These are phyloP conservation scores for Catajapyx aquilonaris DNA, from an alignment of 1,140 invertebrate species.

Conservation along the genomic window DNA sequence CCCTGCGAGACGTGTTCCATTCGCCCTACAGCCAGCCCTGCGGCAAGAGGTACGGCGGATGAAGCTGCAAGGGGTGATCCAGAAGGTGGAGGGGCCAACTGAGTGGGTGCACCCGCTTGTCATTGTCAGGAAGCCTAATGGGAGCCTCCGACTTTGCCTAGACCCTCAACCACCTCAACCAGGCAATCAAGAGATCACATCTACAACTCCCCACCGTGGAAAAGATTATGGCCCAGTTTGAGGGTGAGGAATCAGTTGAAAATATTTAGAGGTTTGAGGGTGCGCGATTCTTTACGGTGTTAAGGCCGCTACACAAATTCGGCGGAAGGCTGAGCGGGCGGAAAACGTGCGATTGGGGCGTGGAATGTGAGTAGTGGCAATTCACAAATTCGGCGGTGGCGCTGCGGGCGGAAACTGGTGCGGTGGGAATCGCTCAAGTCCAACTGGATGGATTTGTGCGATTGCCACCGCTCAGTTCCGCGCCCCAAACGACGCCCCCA, in stretches of 20 bases:
- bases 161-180: slow-evolving; percentile 14
- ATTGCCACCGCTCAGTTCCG: too few relatives aligned
- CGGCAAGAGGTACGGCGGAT: slow-evolving; percentile 12
- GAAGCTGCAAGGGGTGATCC: slow-evolving; percentile 10
- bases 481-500: too few relatives aligned
- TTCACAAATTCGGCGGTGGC: too few relatives aligned
- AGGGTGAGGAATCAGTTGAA: too few relatives aligned
- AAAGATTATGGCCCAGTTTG: not conserved
- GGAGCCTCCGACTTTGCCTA: slow-evolving; percentile 15
- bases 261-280: too few relatives aligned
- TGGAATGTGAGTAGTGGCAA: too few relatives aligned
- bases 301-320: too few relatives aligned
- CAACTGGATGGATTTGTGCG: too few relatives aligned
- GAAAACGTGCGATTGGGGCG: too few relatives aligned
- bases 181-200: not conserved
- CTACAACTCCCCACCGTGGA: not conserved
- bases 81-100: slow-evolving; percentile 15
- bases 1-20: not conserved
- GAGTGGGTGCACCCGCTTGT: slow-evolving; percentile 15
- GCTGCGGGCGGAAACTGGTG: too few relatives aligned
- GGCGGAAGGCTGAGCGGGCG: too few relatives aligned
- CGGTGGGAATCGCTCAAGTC: too few relatives aligned
- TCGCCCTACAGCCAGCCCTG: not conserved
- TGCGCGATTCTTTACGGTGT: slow-evolving; percentile 10
- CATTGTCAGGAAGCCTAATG: slow-evolving; percentile 12